Base-by-base conservation (phyloP, 2,888 invertebrate species). In the Agrotis puta region DNA sequence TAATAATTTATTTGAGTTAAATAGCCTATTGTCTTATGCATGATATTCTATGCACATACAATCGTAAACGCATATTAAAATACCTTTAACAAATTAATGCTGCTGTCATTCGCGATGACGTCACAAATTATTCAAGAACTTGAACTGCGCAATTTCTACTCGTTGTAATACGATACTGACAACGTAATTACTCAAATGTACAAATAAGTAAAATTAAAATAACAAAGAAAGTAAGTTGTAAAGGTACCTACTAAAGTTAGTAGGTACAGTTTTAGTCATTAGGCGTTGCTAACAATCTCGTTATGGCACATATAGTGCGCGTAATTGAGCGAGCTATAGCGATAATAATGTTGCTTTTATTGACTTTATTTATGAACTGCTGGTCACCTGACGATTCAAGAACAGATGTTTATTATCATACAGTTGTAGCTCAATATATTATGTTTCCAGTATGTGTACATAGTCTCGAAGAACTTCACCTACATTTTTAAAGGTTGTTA, bases 341-440 rank as follows among this genome's bases (percentile, higher is more conserved):
- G 39, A 27, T 27, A 72, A 82, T 70, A 74, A 67, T 74, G 70
- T 70, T 14, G 65, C 50, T 54, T 70, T 70, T 73, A 72, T 81
- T 81, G 78, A 72, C 69, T 71, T 68, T 63, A 81, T 73, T 83
- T 70, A 84, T 74, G 69, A 77, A 69, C 66, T 43, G 51, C 53
- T 65, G 27, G 73, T 70, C 74, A 84, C 71, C 70, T 81, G 79
- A 63, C 66, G 64, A 78, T 71, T 76, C 56, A 61, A 63, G 62
- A 45, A 69, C 81, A 81, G 58, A 70, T 81, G 83, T 68, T 76
- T 70, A 65, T 68, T 65, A 57, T 59, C 33, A 68, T 58, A 65
- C 64, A 69, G 57, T 72, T 57, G 58, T 64, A 62, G 58, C 64
- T 51, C 57, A 33, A 64, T 56, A 51, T 76, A 67, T 71, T 62